These are phyloP conservation scores for Onychostruthus taczanowskii DNA, from an alignment of 2,113 vertebrate species.

Conservation along the genomic window DNA sequence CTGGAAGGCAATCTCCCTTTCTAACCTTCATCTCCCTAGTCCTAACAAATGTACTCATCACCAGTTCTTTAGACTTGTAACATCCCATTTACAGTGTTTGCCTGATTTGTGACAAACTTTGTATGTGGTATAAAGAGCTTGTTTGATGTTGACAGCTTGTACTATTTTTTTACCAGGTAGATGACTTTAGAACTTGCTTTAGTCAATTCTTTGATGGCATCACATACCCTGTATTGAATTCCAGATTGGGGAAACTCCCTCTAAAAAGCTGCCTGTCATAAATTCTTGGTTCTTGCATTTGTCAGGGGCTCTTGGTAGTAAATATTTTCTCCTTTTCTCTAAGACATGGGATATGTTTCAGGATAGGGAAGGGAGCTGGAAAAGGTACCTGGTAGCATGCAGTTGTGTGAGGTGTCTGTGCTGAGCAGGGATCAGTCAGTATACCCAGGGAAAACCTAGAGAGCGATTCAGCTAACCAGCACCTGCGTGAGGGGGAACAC, in stretches of 20 bases:
- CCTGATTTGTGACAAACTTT: background rate
- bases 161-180: background rate
- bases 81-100: background rate
- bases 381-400: background rate
- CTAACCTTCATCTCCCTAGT: background rate
- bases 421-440: background rate
- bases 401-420: background rate
- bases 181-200: background rate
- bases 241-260: background rate
- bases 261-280: background rate
- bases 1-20: background rate
- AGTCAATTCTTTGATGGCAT: background rate
- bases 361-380: background rate
- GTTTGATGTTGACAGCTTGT: background rate
- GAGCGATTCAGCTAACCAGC: background rate
- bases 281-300: background rate
- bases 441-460: background rate
- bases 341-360: background rate
- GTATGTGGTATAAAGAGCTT: background rate
- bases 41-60: background rate
- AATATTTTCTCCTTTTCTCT: background rate
- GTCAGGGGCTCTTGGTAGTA: background rate
- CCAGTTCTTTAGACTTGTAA: background rate
- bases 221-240: background rate
- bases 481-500: accelerated